Base-by-base conservation (phyloP, 92 coral and sea anemone species). In the Phenganax subtilis region DNA sequence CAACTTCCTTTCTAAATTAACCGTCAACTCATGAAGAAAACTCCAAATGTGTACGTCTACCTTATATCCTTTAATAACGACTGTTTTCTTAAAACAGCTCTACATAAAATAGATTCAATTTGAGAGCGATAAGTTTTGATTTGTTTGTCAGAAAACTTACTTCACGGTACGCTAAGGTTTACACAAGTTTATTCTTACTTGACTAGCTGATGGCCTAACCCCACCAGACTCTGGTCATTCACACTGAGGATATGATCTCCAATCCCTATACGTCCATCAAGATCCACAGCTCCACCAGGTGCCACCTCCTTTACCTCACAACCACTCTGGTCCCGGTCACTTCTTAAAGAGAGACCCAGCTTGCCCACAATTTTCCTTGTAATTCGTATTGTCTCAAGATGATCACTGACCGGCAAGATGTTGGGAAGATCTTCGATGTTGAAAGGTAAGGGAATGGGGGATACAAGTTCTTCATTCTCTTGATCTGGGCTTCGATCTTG, bases 191-290 rank as follows among this genome's bases (percentile, higher is more conserved):
- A 37, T 37, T 37, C 47, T 37, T 37, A 37, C 99, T 91, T 90
- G 54, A 97, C 97, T 81, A 87, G 84, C 63, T 90, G 92, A 7
- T 91, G 89, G 52, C 91, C 80, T 28, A 96, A 89, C 6, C 97
- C 96, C 63, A 96, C 89, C 88, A 96, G 82, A 79, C 97, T 96
- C 84, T 90, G 92, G 66, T 96, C 96, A 68, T 96, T 96, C 15
- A 96, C 92, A 55, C 97, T 87, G 59, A 92, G 87, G 57, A 96
- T 87, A 69, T 88, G 91, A 76, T 96, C 99, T n/a, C 99, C 99
- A 15, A 92, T 91, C 67, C 90, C 92, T 20, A 96, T 90, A 54
- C 99, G 84, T 52, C 90, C 85, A 77, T 96, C 99, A 37, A 89
- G 87, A 20, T 90, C 97, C 52, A 96, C 93, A 30, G 99, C 99